phyloP scores from a whole-genome alignment of 2,888 invertebrate species.

The Lepidonotus clava region DNA sequence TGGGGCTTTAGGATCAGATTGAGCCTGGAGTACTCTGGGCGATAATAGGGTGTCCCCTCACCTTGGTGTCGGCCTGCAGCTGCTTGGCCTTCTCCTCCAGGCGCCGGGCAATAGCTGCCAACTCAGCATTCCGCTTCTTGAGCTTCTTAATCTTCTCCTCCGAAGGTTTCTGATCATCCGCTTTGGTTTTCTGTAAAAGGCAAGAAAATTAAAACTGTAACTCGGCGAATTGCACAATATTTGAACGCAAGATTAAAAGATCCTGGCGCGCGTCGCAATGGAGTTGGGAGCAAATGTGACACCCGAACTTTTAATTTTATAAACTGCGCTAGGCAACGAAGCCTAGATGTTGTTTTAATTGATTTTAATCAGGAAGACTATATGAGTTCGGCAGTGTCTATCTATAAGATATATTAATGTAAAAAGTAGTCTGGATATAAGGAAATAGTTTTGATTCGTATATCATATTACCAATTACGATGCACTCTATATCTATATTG shows the following conservation, averaged over 20 bases:
- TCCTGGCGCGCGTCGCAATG: not conserved
- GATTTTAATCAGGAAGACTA: too few species aligned
- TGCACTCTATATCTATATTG: too few species aligned
- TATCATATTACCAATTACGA: too few species aligned
- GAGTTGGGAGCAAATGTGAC: too few species aligned
- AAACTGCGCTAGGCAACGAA: too few species aligned
- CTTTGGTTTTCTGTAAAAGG: slow-evolving; percentile 70
- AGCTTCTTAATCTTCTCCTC: slow-evolving; percentile 80
- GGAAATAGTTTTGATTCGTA: too few species aligned
- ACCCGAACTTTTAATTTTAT: too few species aligned
- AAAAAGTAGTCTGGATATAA: too few species aligned
- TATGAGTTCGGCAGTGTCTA: too few species aligned
- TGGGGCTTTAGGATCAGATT: not conserved
- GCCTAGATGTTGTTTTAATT: too few species aligned
- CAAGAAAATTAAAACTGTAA: not conserved
- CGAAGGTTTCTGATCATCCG: slow-evolving; percentile 76
- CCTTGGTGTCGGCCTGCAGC: slow-evolving; percentile 72
- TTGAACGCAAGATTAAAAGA: not conserved
- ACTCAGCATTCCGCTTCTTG: slow-evolving; percentile 80
- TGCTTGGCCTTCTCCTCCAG: slow-evolving; percentile 80
- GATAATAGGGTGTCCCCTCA: too few species aligned
- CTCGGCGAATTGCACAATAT: not conserved
- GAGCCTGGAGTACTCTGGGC: slow-evolving; percentile 44
- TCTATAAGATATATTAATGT: too few species aligned
- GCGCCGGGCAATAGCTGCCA: slow-evolving; percentile 79